Evolutionary conservation across 1,140 invertebrate species (phyloP).

Genomic region (Lucilia sericata): DNA sequence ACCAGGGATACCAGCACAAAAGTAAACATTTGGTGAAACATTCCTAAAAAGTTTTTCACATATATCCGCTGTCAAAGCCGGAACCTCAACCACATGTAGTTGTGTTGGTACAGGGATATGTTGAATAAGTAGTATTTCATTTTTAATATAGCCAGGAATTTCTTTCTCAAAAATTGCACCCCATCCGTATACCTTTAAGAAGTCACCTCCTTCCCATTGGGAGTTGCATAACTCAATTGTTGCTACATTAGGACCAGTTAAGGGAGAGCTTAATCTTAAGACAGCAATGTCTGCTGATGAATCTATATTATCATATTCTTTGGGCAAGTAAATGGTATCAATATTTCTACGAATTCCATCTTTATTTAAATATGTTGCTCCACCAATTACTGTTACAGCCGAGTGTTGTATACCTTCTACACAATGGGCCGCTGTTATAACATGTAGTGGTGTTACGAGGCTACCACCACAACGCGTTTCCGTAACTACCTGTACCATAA

Average conservation of each 20-base stretch:
- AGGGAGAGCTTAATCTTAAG: constrained; percentile 48
- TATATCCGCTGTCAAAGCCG: no score
- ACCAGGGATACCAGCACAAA: no score
- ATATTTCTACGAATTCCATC: no score
- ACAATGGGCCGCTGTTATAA: constrained; percentile 3
- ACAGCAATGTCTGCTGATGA: constrained; percentile 55
- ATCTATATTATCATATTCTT: no score
- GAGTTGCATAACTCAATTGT: constrained; percentile 51
- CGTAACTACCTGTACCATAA: no score
- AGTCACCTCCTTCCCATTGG: constrained; percentile 51
- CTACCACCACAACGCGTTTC: not conserved
- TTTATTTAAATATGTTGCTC: not conserved
- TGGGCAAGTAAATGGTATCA: no score
- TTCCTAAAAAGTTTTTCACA: no score
- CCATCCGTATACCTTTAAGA: constrained; percentile 60
- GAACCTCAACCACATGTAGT: no score
- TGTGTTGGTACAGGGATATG: no score
- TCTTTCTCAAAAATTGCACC: constrained; percentile 35
- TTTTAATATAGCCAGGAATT: no score
- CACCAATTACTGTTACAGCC: not conserved
- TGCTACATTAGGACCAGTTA: constrained; percentile 49
- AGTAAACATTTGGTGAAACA: no score
- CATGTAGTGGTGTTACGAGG: not conserved
- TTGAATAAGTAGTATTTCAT: no score
- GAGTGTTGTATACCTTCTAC: not conserved